Evolutionary conservation across 2,888 invertebrate species (phyloP).

Genomic region (Cephus sareptanus): DNA sequence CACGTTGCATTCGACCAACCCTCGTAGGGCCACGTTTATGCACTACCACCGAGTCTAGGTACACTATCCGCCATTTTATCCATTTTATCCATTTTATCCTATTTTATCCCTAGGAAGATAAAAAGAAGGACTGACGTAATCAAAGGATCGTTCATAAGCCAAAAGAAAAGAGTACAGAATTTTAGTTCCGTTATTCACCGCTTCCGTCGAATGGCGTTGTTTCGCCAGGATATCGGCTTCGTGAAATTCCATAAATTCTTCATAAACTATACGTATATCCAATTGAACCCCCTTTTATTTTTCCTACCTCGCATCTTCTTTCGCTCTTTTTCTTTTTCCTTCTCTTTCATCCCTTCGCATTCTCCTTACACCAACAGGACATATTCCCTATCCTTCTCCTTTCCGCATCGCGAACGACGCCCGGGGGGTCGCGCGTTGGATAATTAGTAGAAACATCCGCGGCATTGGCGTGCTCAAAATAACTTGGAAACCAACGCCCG

Average conservation of each 20-base stretch:
- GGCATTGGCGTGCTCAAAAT: slow-evolving; percentile 33
- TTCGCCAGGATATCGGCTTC: background rate
- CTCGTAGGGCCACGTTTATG: background rate
- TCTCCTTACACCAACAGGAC: background rate
- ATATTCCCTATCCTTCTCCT: background rate
- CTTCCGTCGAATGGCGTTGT: background rate
- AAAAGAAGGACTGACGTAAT: background rate
- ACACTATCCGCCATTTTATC: background rate
- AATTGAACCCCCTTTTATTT: background rate
- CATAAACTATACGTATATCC: background rate
- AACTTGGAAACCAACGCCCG: slow-evolving; percentile 14
- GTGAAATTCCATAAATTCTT: background rate
- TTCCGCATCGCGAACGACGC: background rate
- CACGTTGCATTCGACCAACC: background rate
- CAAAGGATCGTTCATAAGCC: background rate
- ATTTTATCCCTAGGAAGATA: background rate
- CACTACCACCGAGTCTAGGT: background rate
- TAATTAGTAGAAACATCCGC: slow-evolving; percentile 47
- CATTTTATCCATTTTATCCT: too few species aligned
- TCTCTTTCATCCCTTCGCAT: background rate
- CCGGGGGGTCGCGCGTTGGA: slow-evolving; percentile 13
- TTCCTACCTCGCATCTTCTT: background rate
- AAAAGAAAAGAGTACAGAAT: background rate
- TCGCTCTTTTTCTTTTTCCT: background rate
- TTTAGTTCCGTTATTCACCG: background rate